A percentile compares a stretch with the other conserved stretches of the same genome.
Evolutionary conservation across 2,113 vertebrate species (phyloP).

Genomic region (Coturnix japonica): DNA sequence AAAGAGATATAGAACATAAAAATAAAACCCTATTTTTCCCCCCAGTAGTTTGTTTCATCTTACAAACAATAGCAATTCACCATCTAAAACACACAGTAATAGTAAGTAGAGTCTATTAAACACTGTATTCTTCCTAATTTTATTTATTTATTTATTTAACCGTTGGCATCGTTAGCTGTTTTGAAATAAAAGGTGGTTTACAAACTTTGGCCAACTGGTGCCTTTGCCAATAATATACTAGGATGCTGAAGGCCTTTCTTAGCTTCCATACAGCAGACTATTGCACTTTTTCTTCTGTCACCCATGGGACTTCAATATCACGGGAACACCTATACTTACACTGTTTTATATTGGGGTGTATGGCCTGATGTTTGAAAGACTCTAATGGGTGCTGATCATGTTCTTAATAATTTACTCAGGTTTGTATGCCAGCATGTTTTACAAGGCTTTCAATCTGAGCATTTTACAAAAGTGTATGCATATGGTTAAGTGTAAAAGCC

Average conservation of each 20-base stretch:
- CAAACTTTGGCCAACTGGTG: not conserved
- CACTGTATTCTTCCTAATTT: not conserved
- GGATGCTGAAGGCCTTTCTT: not conserved
- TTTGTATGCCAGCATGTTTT: not conserved
- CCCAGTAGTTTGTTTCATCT: constrained; percentile 24
- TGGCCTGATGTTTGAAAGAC: fast-evolving
- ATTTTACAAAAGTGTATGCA: not conserved
- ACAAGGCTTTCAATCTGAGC: not conserved
- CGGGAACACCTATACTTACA: not conserved
- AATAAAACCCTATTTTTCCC: not conserved
- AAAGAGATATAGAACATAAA: constrained; percentile 45
- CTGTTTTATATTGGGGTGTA: not conserved
- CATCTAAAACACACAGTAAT: not conserved
- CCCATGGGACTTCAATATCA: not conserved
- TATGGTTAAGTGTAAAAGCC: not conserved
- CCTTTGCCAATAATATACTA: not conserved
- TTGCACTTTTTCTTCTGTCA: not conserved
- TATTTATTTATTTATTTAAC: not conserved
- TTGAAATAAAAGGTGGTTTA: not conserved
- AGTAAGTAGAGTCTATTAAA: not conserved
- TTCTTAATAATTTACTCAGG: not conserved
- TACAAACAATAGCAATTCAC: constrained; percentile 45
- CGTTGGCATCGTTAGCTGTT: not conserved
- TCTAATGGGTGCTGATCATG: not conserved
- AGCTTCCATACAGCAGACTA: not conserved